These are phyloP conservation scores for Balaeniceps rex DNA, from an alignment of 2,113 vertebrate species.

Conservation along the genomic window DNA sequence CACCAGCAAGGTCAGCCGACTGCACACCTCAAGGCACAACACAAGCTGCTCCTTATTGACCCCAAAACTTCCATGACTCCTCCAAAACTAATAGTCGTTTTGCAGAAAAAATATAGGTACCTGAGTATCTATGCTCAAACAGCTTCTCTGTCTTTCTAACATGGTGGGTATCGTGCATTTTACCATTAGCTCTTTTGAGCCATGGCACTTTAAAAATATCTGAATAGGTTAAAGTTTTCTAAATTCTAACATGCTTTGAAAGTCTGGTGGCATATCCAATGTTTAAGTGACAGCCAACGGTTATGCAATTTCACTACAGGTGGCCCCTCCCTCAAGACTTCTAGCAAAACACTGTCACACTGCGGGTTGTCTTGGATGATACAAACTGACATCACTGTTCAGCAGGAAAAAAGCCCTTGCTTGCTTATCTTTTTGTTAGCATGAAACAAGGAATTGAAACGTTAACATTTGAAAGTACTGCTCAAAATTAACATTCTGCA, in stretches of 20 bases:
- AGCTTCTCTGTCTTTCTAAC: neutral
- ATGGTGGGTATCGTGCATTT: neutral
- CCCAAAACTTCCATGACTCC: neutral
- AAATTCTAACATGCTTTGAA: neutral
- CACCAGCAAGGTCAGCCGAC: neutral
- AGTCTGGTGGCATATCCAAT: neutral
- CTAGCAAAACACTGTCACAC: neutral
- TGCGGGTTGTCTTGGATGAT: fast-evolving
- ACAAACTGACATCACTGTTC: neutral
- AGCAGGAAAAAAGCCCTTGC: neutral
- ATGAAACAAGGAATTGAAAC: neutral
- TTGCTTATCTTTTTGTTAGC: neutral
- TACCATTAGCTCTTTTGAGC: neutral
- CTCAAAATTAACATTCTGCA: neutral
- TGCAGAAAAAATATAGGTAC: neutral
- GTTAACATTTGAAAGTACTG: neutral
- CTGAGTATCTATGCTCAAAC: fast-evolving
- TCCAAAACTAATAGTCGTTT: neutral
- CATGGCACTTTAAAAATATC: neutral
- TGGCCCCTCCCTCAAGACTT: neutral
- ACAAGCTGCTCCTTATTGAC: neutral
- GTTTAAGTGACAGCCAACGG: neutral
- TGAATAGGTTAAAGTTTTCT: neutral
- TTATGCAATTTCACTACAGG: neutral
- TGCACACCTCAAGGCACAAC: neutral